These are phyloP conservation scores for Heliconius himera DNA, from an alignment of 1,140 invertebrate genomes.

Conservation along the genomic window DNA sequence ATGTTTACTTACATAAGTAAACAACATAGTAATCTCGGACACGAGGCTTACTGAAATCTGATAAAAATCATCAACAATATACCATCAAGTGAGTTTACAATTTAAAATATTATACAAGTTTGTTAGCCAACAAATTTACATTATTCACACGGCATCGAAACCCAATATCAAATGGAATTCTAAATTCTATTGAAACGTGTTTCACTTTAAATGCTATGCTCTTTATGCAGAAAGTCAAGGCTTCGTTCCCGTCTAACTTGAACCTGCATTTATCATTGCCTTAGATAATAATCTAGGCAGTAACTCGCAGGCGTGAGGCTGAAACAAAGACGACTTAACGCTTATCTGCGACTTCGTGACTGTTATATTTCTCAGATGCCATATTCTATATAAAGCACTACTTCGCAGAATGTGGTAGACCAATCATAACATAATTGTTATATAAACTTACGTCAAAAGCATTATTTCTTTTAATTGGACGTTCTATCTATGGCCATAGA, in stretches of 20 bases:
- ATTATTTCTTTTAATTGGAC: not conserved
- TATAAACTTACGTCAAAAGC: not conserved
- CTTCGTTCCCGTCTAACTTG: constrained; percentile 42
- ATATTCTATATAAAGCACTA: constrained; percentile 36
- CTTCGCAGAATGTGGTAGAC: not conserved
- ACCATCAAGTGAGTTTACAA: not conserved
- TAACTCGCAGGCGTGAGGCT: constrained; percentile 65
- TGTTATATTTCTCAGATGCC: constrained; percentile 39
- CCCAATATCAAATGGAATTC: not conserved
- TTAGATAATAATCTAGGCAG: constrained; percentile 58
- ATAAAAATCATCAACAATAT: constrained; percentile 27
- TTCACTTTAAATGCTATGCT: constrained; percentile 35
- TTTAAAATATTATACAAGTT: not conserved
- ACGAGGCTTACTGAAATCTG: constrained; percentile 36
- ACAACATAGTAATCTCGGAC: constrained; percentile 32
- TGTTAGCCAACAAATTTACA: not conserved
- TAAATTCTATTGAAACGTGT: constrained; percentile 27
- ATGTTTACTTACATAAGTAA: constrained; percentile 44
- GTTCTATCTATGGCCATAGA: not conserved
- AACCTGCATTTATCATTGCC: constrained; percentile 67
- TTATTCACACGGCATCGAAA: not conserved
- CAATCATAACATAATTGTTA: not conserved
- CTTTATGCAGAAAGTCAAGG: constrained; percentile 42
- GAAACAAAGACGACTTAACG: constrained; percentile 55
- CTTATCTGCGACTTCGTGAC: constrained; percentile 48